phyloP scores from a whole-genome alignment of 2,113 vertebrate genomes.

The Haliaeetus leucogaster region DNA sequence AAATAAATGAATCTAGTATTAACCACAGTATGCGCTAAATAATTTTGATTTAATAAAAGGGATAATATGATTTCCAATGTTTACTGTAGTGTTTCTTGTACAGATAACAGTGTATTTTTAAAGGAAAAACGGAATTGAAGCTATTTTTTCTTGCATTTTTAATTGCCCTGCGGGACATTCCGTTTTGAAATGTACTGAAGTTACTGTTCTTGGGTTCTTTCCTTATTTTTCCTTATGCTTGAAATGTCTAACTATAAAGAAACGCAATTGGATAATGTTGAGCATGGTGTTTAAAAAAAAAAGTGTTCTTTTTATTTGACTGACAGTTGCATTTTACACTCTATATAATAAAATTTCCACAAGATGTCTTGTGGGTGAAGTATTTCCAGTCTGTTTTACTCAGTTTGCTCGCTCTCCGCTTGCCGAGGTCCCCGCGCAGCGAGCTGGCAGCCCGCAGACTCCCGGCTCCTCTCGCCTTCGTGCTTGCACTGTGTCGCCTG shows the following conservation, averaged over 20 bases:
- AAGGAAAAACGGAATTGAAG: slow-evolving; percentile 85
- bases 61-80: slow-evolving; percentile 95
- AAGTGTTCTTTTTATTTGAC: slow-evolving; percentile 87
- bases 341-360: slow-evolving; percentile 89
- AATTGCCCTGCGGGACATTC: slow-evolving; percentile 79
- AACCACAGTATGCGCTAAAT: slow-evolving; percentile 84
- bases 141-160: slow-evolving; percentile 81
- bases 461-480: too few relatives aligned
- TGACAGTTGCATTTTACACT: slow-evolving; percentile 87
- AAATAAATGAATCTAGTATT: slow-evolving; percentile 92
- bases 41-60: slow-evolving; percentile 96
- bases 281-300: slow-evolving; percentile 78
- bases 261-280: slow-evolving; percentile 68
- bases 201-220: slow-evolving; percentile 76
- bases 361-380: slow-evolving; percentile 77
- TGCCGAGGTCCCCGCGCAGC: rapidly evolving
- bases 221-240: slow-evolving; percentile 73
- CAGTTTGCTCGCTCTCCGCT: neutral
- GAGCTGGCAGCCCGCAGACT: neutral
- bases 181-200: slow-evolving; percentile 74
- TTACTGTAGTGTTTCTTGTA: slow-evolving; percentile 95
- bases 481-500: neutral
- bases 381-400: neutral
- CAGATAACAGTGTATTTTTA: slow-evolving; percentile 98
- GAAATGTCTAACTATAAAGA: slow-evolving; percentile 82